A percentile compares a stretch with the other conserved stretches of the same genome.
Evolutionary conservation across 1,140 invertebrate genomes (phyloP).

Genomic region (fruit fly (Drosophila melanogaster)): Release_6_plus_ISO1_MT NT_033779.5:21815001-21815500

Average conservation of each 20-base stretch:
- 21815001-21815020: no score
- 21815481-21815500: conserved; percentile 71
- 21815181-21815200: conserved; percentile 53
- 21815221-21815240: conserved; percentile 79
- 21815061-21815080: no score
- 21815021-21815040: no score
- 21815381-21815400: conserved; percentile 74
- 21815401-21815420: conserved; percentile 76
- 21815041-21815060: no score
- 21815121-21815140: no score
- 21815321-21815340: conserved; percentile 79
- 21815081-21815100: no score
- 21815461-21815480: background rate
- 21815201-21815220: conserved; percentile 83
- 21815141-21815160: conserved; percentile 6
- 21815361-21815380: conserved; percentile 59
- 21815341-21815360: conserved; percentile 79
- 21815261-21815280: conserved; percentile 11
- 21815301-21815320: conserved; percentile 26
- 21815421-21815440: conserved; percentile 44
- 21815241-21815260: conserved; percentile 77
- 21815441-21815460: background rate
- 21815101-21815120: no score
- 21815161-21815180: conserved; percentile 15
- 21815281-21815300: background rate